phyloP scores from a whole-genome alignment of 2,113 vertebrate genomes.

The Istiophorus platypterus region DNA sequence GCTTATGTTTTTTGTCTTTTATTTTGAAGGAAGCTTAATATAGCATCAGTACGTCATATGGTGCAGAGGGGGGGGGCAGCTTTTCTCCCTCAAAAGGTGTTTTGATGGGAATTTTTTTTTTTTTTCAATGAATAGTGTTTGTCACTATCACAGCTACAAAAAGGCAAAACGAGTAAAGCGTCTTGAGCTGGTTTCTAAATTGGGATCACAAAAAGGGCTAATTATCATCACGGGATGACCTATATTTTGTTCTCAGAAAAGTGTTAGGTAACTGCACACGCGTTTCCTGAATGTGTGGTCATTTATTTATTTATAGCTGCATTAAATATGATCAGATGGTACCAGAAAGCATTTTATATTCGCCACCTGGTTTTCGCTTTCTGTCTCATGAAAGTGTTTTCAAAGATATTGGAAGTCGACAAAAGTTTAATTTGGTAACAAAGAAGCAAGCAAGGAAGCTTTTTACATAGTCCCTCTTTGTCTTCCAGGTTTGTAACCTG shows the following conservation, averaged over 20 bases:
- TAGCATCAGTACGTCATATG: background rate
- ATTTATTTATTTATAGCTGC: constrained; percentile 28
- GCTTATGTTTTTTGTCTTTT: background rate
- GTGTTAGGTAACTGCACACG: constrained; percentile 1
- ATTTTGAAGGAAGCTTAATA: background rate
- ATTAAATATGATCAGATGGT: background rate
- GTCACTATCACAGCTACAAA: background rate
- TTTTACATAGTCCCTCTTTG: background rate
- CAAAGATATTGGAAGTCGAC: background rate
- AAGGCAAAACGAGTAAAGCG: background rate
- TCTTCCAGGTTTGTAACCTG: background rate
- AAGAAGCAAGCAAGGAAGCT: background rate
- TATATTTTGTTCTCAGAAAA: constrained; percentile 59
- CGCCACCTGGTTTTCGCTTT: background rate
- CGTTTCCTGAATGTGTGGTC: background rate
- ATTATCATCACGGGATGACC: constrained; percentile 58
- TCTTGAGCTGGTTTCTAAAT: constrained; percentile 51
- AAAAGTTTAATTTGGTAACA: background rate
- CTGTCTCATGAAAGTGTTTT: background rate
- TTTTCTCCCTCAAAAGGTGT: background rate
- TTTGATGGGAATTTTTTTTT: background rate
- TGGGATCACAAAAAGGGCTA: constrained; percentile 31
- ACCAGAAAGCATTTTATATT: background rate
- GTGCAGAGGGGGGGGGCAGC: background rate
- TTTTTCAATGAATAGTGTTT: background rate